These are phyloP conservation scores for Leptobrachium leishanense DNA, from an alignment of 2,113 vertebrate species.

Conservation along the genomic window DNA sequence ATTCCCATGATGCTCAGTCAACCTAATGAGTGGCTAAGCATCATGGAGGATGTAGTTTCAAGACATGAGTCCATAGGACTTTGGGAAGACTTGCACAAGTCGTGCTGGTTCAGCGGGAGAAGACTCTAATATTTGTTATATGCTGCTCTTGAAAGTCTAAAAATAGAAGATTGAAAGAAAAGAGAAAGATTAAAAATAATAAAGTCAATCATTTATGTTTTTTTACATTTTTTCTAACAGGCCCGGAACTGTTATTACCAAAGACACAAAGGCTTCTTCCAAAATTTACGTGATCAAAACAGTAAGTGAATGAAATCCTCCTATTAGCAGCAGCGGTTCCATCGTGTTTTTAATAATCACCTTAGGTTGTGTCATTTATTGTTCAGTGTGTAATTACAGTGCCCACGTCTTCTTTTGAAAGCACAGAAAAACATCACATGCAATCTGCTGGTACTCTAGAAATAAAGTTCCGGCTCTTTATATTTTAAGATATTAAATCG, in stretches of 20 bases:
- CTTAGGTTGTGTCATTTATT: constrained; percentile 37
- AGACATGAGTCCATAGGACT: too few species aligned
- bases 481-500: constrained; percentile 51
- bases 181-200: not conserved
- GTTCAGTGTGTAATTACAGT: constrained; percentile 22
- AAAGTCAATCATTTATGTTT: not conserved
- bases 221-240: constrained; percentile 37
- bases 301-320: constrained; percentile 31
- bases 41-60: too few species aligned
- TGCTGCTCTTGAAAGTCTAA: not conserved
- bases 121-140: too few species aligned
- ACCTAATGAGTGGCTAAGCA: too few species aligned
- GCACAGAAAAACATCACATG: not conserved
- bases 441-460: constrained; percentile 47
- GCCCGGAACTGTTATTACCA: constrained; percentile 46
- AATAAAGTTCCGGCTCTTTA: constrained; percentile 28
- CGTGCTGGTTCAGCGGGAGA: too few species aligned
- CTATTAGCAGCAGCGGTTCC: constrained; percentile 1
- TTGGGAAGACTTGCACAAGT: too few species aligned
- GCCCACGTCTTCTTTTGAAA: constrained; percentile 26
- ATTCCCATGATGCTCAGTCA: too few species aligned
- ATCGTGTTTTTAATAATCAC: not conserved
- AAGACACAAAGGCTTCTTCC: constrained; percentile 24
- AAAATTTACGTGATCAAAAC: constrained; percentile 47
- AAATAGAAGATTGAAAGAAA: not conserved